phyloP scores from a whole-genome alignment of 1,140 invertebrate genomes.

The Acromyrmex heyeri region DNA sequence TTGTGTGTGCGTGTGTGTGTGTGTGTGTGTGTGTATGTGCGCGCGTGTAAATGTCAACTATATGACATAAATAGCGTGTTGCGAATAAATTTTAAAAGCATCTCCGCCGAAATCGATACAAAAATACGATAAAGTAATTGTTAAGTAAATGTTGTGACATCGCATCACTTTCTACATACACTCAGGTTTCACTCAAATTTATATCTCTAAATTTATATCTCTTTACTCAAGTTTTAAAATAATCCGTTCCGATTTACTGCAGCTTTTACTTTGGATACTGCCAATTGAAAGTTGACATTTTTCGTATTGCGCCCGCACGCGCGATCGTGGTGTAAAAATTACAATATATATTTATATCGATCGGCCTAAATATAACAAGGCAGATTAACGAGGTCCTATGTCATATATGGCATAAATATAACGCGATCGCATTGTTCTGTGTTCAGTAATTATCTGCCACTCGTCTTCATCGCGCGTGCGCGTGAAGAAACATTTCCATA shows the following conservation, averaged over 20 bases:
- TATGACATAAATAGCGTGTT: no score
- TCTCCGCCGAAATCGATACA: not conserved
- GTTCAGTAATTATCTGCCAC: slow-evolving; percentile 11
- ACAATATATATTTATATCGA: slow-evolving; percentile 73
- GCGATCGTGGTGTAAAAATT: not conserved
- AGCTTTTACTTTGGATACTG: not conserved
- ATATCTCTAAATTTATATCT: no score
- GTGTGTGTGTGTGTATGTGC: no score
- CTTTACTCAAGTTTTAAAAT: not conserved
- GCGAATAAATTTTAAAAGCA: not conserved
- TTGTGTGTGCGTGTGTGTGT: no score
- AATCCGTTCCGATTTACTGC: not conserved
- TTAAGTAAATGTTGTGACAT: not conserved
- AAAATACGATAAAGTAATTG: not conserved
- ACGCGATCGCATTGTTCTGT: slow-evolving; percentile 70
- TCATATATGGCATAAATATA: slow-evolving; percentile 65
- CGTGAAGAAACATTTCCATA: slow-evolving; percentile 15
- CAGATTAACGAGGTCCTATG: slow-evolving; percentile 71
- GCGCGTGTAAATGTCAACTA: not conserved
- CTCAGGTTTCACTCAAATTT: not conserved
- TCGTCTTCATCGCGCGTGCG: not conserved
- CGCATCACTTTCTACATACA: not conserved
- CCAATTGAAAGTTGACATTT: slow-evolving; percentile 4
- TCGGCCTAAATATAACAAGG: slow-evolving; percentile 76
- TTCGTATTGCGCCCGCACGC: slow-evolving; percentile 10